Evolutionary conservation across 2,113 vertebrate genomes (phyloP), one percentile per base, ranked within the genome.

Genomic region (Rhombomys opimus): DNA sequence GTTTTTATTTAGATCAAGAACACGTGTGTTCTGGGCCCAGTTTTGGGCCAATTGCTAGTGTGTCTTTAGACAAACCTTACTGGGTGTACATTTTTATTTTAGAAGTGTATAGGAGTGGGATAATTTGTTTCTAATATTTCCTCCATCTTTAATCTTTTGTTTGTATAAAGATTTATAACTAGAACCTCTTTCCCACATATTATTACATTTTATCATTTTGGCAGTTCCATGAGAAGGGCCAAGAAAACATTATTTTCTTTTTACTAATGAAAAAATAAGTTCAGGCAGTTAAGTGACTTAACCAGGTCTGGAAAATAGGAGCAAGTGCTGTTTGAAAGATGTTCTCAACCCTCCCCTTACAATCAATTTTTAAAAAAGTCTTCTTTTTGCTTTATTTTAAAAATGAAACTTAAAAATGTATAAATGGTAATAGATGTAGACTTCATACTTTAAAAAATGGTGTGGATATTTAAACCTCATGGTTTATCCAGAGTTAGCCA

Each of bases 121-220:
- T 38, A 93, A 38, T 96, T 96, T 89, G 35, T 84, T 95, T 93
- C 50, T 68, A 91, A 63, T 88, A 90, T 59, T 97, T 70, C 30
- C 84, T 94, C 70, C 1, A 68, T 70, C 57, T 92, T 93, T 93
- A 94, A 78, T 80, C 52, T 93, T 95, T 63, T 89, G 65, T 91
- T 86, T 93, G 10, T 94, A 87, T 82, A 38, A 95, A 96, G 88
- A 98, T 95, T 96, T 92, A 90, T 82, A 92, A 68, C 80, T 95
- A 92, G 96, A 93, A 89, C 75, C 70, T 91, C 41, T 84, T 94
- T 95, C 22, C 7, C n/a, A 85, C 84, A 68, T 84, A 92, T 92
- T 95, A 87, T 95, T 59, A 90, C 46, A 78, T 96, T 95, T 96
- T 90, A 95, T 92, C 94, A 89, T 96, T 81, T 95, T 7, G 7